phyloP scores from a whole-genome alignment of 2,888 invertebrate species.

The Siphonodentalium dalli region DNA sequence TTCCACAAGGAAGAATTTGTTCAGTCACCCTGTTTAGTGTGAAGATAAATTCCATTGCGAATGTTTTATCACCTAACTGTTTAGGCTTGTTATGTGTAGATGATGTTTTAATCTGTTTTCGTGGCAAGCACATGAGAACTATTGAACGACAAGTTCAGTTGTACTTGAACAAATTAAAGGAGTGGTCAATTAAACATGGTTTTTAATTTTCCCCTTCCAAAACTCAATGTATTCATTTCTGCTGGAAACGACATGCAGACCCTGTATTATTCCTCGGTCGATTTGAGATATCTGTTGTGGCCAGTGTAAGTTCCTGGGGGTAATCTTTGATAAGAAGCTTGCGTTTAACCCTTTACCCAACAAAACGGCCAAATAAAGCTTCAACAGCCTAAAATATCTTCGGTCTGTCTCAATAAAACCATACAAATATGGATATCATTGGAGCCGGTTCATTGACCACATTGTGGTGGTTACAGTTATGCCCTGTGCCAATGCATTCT shows the following conservation, averaged over 20 bases:
- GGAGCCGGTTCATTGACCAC: too few species aligned
- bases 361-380: too few species aligned
- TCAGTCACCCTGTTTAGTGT: too few species aligned
- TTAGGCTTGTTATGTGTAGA: conserved; percentile 13
- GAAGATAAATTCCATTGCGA: too few species aligned
- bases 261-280: conserved; percentile 13
- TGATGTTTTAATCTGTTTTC: conserved; percentile 3
- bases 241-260: conserved; percentile 14
- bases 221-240: conserved; percentile 25
- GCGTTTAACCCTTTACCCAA: conserved; percentile 23
- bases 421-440: too few species aligned
- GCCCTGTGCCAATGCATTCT: too few species aligned
- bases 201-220: conserved; percentile 24
- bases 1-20: too few species aligned
- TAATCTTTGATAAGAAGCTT: conserved; percentile 27
- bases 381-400: too few species aligned
- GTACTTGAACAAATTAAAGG: not conserved
- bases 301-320: conserved; percentile 21
- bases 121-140: not conserved
- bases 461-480: too few species aligned
- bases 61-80: too few species aligned
- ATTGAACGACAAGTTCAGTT: too few species aligned
- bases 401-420: too few species aligned
- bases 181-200: conserved; percentile 18
- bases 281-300: conserved; percentile 12